Base-by-base conservation (phyloP, 1,140 invertebrate species). In the Drosophila rufa region DNA sequence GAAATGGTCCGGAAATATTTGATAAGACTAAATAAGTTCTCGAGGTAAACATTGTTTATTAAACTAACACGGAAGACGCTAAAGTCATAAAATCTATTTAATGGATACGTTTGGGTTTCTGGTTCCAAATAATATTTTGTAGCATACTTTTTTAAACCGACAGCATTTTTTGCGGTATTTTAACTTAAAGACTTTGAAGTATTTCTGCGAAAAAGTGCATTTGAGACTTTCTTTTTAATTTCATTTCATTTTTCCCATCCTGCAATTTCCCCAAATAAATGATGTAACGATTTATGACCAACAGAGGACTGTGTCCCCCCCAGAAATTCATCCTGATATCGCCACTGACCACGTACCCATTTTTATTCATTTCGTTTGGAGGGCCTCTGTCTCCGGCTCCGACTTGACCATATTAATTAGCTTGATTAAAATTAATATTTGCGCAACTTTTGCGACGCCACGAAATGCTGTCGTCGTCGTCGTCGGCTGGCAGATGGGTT, bases 361-460 rank as follows among this genome's bases (percentile, higher is more conserved):
- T 83, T 79, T 83, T 78, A 78, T 78, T 74, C 71, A 80, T 83
- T 84, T 51, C 60, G 17, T 25, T 51, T 38, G 66, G 48, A 47
- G 42, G 55, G 36, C 53, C 60, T 51, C 33, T n/a, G 12, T 40
- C 47, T 66, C 75, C 25, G 59, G 50, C n/a, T 27, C 51, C 71
- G 75, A 82, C 79, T 90, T 75, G 85, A 86, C 86, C 85, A 82
- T 91, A 91, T 90, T 90, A 90, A 90, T 90, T 90, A 90, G 86
- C 85, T 90, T 90, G 85, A 90, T 90, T 91, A 90, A 90, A 90
- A 85, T 91, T 84, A 91, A 90, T 90, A 90, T 91, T 90, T 90
- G 75, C 60, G 67, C 69, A 89, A 79, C 58, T 82, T 73, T 58
- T 59, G 75, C 65, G 71, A 75, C 60, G 68, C 85, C 81, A 73